A percentile compares a stretch with the other conserved stretches of the same genome.
Conservation (phyloP, 2,113 vertebrate genomes). For the Oophaga pumilio region DNA sequence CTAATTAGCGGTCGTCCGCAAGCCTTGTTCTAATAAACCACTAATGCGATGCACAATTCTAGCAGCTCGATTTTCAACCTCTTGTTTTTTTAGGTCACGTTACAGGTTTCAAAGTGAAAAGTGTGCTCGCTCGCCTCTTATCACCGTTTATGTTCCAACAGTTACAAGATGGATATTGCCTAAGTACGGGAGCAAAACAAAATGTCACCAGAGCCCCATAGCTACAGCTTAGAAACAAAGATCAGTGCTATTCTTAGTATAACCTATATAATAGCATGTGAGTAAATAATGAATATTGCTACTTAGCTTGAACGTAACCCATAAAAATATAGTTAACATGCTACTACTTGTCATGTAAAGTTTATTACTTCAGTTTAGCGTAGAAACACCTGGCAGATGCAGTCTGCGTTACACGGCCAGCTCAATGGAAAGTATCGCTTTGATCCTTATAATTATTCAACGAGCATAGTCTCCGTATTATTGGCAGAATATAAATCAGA, state of each 20-base stretch:
- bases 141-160: constrained; percentile 5
- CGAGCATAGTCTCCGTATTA: neutral
- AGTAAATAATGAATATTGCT: constrained; percentile 48
- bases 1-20: constrained; percentile 26
- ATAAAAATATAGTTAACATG: constrained; percentile 51
- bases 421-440: neutral
- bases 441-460: neutral
- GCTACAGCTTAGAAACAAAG: constrained; percentile 11
- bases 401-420: neutral
- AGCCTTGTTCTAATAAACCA: constrained; percentile 9
- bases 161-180: constrained; percentile 12
- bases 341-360: constrained; percentile 29
- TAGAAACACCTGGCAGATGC: constrained; percentile 46
- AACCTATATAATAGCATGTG: constrained; percentile 45
- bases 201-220: constrained; percentile 35
- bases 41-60: constrained; percentile 3
- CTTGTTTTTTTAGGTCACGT: constrained; percentile 9
- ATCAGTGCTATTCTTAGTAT: constrained; percentile 40
- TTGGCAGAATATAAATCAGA: neutral
- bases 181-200: constrained; percentile 16
- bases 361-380: constrained; percentile 41
- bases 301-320: constrained; percentile 45
- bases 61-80: neutral
- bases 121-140: constrained; percentile 2
- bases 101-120: constrained; percentile 1